Evolutionary conservation across 1,140 invertebrate genomes (phyloP).

Genomic region (Cotesia typhae): DNA sequence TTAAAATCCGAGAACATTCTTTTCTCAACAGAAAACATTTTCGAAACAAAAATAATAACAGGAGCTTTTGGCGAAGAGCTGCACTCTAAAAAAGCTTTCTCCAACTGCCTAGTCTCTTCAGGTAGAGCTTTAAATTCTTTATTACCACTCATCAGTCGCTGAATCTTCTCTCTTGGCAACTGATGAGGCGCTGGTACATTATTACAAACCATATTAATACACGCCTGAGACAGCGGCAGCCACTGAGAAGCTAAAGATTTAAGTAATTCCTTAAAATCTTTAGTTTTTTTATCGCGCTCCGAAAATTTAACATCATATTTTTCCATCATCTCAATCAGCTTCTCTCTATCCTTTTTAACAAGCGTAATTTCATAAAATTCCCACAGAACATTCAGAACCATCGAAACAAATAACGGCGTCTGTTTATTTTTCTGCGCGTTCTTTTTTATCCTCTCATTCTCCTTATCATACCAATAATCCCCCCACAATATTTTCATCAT

Average conservation of each 20-base stretch:
- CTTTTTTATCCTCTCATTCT: constrained; percentile 86
- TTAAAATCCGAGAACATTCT: constrained; percentile 77
- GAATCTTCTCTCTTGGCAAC: constrained; percentile 79
- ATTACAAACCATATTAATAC: constrained; percentile 82
- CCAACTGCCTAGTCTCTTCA: constrained; percentile 76
- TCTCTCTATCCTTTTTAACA: constrained; percentile 82
- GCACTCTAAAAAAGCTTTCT: constrained; percentile 80
- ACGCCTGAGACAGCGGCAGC: constrained; percentile 84
- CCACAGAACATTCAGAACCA: constrained; percentile 96
- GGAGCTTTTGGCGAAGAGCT: constrained; percentile 73
- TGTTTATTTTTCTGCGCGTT: constrained; percentile 96
- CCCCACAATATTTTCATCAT: constrained; percentile 89
- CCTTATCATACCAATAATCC: constrained; percentile 91
- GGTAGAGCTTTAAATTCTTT: constrained; percentile 76
- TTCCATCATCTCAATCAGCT: constrained; percentile 81
- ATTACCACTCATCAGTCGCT: constrained; percentile 66
- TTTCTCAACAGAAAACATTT: constrained; percentile 89
- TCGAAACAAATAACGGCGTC: constrained; percentile 94
- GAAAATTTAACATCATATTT: constrained; percentile 84
- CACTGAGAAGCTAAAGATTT: constrained; percentile 87
- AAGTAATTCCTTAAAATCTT: constrained; percentile 80
- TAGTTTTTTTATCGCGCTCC: constrained; percentile 79
- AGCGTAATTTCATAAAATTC: constrained; percentile 86
- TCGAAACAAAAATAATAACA: constrained; percentile 92
- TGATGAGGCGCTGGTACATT: constrained; percentile 83